phyloP scores from a whole-genome alignment of 2,888 invertebrate species.

The Plagodis dolabraria region DNA sequence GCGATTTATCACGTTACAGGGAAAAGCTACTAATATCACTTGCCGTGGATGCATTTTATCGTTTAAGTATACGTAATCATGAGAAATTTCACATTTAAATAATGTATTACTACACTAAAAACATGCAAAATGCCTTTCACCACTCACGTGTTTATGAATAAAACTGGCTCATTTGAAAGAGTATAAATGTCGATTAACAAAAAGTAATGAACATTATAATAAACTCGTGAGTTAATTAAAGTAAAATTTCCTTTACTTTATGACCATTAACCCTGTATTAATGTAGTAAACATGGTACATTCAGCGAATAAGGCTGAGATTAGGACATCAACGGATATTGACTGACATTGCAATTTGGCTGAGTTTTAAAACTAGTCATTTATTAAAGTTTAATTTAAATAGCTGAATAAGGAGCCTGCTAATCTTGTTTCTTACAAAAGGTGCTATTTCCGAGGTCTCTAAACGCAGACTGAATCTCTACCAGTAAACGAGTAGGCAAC shows the following conservation, averaged over 20 bases:
- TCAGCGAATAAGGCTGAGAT: too few relatives aligned
- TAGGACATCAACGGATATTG: too few relatives aligned
- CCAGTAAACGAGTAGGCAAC: too few relatives aligned
- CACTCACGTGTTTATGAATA: constrained; percentile 13
- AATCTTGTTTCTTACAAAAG: too few relatives aligned
- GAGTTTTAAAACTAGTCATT: too few relatives aligned
- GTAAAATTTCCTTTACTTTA: constrained; percentile 19
- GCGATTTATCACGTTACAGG: not conserved
- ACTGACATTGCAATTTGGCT: too few relatives aligned
- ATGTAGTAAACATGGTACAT: not conserved
- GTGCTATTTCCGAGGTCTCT: too few relatives aligned
- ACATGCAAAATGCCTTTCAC: constrained; percentile 23
- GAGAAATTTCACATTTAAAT: constrained; percentile 15
- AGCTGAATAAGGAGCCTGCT: too few relatives aligned
- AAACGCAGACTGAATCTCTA: too few relatives aligned
- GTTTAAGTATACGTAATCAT: constrained; percentile 6
- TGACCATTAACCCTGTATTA: constrained; percentile 11
- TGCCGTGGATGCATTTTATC: not conserved
- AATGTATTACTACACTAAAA: constrained; percentile 10
- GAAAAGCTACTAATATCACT: not conserved
- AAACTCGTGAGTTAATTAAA: constrained; percentile 16
- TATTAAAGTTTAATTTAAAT: too few relatives aligned
- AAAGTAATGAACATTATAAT: constrained; percentile 20
- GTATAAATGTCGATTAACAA: constrained; percentile 19
- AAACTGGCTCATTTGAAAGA: constrained; percentile 14